phyloP scores from a whole-genome alignment of 1,140 invertebrate genomes.

The Akabosia matsudoensis region DNA sequence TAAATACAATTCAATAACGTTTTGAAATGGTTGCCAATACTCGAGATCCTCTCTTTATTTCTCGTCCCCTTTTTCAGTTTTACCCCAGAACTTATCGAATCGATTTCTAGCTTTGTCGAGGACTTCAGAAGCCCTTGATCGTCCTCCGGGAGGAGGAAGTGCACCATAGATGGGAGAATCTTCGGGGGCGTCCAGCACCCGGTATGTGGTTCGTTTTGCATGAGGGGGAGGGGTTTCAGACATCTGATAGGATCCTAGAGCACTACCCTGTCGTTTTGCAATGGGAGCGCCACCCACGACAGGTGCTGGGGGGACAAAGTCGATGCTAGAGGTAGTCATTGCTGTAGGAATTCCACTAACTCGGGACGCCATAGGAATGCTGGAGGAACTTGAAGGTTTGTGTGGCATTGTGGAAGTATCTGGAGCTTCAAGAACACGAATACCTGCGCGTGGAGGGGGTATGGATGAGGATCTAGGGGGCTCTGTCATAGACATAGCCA shows the following conservation, averaged over 20 bases:
- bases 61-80: conserved; percentile 48
- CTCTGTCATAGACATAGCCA: not conserved
- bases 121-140: conserved; percentile 66
- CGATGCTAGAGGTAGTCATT: conserved; percentile 11
- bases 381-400: conserved; percentile 11
- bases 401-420: not conserved
- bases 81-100: conserved; percentile 82
- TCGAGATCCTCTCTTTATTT: conserved; percentile 40
- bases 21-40: too few species aligned
- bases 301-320: conserved; percentile 42
- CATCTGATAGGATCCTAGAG: conserved; percentile 44
- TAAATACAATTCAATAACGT: too few species aligned
- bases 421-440: conserved; percentile 46
- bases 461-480: not conserved
- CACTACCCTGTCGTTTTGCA: conserved; percentile 38
- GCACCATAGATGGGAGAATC: conserved; percentile 39
- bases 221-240: conserved; percentile 43
- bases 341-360: too few species aligned
- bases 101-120: conserved; percentile 75
- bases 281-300: conserved; percentile 35
- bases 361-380: conserved; percentile 32
- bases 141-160: conserved; percentile 51
- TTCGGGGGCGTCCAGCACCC: conserved; percentile 55
- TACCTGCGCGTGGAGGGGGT: conserved; percentile 26
- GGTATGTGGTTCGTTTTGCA: conserved; percentile 45